Evolutionary conservation across 1,140 invertebrate genomes (phyloP), one percentile per base, ranked within the genome.

Genomic region (Ceratina calcarata): DNA sequence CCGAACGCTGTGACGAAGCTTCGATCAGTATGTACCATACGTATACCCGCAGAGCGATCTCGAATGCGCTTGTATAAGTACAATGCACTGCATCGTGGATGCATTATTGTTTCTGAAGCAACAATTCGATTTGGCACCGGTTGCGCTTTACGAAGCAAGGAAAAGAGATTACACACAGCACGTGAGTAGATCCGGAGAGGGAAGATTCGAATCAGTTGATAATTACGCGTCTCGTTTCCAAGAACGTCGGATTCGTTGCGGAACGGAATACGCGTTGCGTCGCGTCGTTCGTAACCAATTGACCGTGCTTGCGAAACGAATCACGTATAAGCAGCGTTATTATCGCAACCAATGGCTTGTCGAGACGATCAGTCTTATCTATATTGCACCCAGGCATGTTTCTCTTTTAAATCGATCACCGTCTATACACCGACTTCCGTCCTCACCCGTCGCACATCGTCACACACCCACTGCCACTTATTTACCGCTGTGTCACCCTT

Each of bases 331-430:
- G 27, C 22, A 12, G 57, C 73, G 51, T 57, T 53, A 32, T 20
- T 70, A 45, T 45, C 10, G 67, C 67, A 70, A 61, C 51, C 66
- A 61, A 49, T 53, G 57, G 66, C 67, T 77, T 68, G 66, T 77
- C 57, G 57, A 60, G 51, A 60, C 16, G 49, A 64, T 57, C 76
- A 8, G 69, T 65, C n/a, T 67, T 76, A 10, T 45, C 37, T 45
- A 61, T 45, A 61, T 53, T 62, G 64, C 78, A 76, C 65, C n/a
- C 55, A 62, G 62, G 78, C 78, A 80, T 80, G 78, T 64, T 68
- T 68, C 49, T 53, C 3, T 55, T 55, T 67, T 68, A 1, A 37
- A 45, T 64, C 69, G 60, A 72, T 78, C 76, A 45, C 37, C 37
- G 58, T 55, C 18, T 55, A 0, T 58, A 72, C 69, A 27, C 4